Evolutionary conservation across 2,797 vertebrate species (phyloP).

Genomic region (Lithobates sylvaticus): DNA sequence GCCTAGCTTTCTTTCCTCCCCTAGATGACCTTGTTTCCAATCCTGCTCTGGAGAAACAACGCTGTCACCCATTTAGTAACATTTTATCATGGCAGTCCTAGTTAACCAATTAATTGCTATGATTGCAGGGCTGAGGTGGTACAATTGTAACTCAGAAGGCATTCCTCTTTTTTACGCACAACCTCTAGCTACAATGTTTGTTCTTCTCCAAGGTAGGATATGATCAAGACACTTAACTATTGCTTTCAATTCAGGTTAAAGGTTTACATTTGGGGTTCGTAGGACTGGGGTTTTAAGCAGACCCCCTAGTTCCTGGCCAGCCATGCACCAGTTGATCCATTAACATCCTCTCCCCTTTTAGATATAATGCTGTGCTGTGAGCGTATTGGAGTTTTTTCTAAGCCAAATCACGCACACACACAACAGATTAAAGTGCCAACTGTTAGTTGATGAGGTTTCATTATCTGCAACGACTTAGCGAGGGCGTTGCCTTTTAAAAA

Average conservation of each 20-base stretch:
- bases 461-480: conserved; percentile 89
- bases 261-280: conserved; percentile 76
- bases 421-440: conserved; percentile 89
- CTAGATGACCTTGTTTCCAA: conserved; percentile 30
- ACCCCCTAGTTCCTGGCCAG: conserved; percentile 85
- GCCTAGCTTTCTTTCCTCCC: conserved; percentile 24
- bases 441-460: conserved; percentile 90
- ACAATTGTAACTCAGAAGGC: conserved; percentile 26
- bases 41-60: conserved; percentile 34
- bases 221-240: not conserved
- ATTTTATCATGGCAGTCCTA: conserved; percentile 29
- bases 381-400: conserved; percentile 90
- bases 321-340: conserved; percentile 89
- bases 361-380: conserved; percentile 89
- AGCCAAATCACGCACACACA: conserved; percentile 66
- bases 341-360: conserved; percentile 89
- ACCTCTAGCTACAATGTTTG: conserved; percentile 23
- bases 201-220: conserved; percentile 4
- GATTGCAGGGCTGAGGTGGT: conserved; percentile 27
- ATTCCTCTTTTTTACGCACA: conserved; percentile 41
- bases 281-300: conserved; percentile 67
- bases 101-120: conserved; percentile 19
- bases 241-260: conserved; percentile 24
- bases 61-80: conserved; percentile 25
- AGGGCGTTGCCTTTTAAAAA: conserved; percentile 90